phyloP scores from a whole-genome alignment of 2,113 vertebrate genomes.

The Excalfactoria chinensis region DNA sequence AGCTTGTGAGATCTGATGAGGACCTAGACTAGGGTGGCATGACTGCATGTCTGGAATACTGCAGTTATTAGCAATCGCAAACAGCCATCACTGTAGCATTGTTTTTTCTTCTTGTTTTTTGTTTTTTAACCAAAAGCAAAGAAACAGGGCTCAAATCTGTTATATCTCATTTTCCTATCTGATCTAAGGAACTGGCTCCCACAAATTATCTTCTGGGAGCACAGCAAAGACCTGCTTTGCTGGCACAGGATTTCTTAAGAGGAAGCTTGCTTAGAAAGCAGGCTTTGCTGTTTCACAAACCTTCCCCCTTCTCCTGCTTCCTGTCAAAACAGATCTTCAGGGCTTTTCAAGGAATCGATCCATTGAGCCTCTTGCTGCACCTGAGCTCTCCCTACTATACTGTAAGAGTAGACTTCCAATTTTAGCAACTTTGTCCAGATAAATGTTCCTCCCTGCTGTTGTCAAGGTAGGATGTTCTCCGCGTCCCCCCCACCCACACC shows the following conservation, averaged over 20 bases:
- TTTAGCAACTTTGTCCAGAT: neutral
- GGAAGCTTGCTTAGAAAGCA: neutral
- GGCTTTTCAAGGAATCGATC: neutral
- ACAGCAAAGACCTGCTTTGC: neutral
- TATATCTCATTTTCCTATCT: neutral
- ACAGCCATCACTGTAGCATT: neutral
- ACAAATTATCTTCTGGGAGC: neutral
- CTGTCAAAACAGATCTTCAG: neutral
- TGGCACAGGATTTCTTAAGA: neutral
- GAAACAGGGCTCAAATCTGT: neutral
- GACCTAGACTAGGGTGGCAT: neutral
- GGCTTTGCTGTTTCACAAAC: neutral
- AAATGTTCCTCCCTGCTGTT: neutral
- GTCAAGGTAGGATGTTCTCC: neutral
- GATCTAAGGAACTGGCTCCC: neutral
- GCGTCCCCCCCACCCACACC: neutral
- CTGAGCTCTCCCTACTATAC: neutral
- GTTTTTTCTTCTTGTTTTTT: neutral
- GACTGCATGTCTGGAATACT: neutral
- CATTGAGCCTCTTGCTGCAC: neutral
- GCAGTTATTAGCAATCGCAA: neutral
- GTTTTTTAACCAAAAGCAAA: neutral
- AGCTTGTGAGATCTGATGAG: neutral
- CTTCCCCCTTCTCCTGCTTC: neutral
- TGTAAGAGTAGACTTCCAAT: neutral